phyloP scores from a whole-genome alignment of 2,797 vertebrate species.

The Scyliorhinus canicula region DNA sequence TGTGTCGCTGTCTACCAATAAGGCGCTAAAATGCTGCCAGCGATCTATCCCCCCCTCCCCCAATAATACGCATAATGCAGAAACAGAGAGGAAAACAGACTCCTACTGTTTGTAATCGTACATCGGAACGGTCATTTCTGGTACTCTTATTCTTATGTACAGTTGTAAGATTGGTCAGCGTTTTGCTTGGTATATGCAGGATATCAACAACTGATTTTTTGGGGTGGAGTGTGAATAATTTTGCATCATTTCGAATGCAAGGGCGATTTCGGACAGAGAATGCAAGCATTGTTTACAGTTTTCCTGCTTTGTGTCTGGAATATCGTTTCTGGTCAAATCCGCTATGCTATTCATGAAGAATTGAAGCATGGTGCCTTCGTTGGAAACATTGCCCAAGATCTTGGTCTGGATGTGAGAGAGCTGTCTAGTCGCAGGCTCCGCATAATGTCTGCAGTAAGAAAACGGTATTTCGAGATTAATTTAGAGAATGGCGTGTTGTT shows the following conservation, averaged over 20 bases:
- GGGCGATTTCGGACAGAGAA: conserved; percentile 37
- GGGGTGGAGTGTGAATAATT: background rate
- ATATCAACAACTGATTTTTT: background rate
- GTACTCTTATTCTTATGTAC: background rate
- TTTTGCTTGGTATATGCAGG: background rate
- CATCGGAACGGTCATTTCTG: conserved; percentile 21
- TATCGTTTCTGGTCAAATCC: conserved; percentile 53
- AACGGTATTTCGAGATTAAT: conserved; percentile 56
- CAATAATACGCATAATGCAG: conserved; percentile 34
- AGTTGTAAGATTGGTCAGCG: background rate
- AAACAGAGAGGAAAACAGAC: conserved; percentile 34
- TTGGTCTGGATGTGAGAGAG: conserved; percentile 55
- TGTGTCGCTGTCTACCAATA: conserved; percentile 52
- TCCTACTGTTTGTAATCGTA: conserved; percentile 31
- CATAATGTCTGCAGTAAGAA: conserved; percentile 58
- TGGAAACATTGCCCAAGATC: conserved; percentile 60
- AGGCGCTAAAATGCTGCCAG: conserved; percentile 25
- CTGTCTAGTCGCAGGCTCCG: conserved; percentile 55
- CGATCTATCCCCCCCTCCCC: conserved; percentile 33
- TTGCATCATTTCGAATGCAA: conserved; percentile 23
- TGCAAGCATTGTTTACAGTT: conserved; percentile 43
- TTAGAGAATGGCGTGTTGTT: conserved; percentile 56
- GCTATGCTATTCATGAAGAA: conserved; percentile 63
- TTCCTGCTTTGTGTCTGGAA: conserved; percentile 46
- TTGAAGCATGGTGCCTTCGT: conserved; percentile 60